Conservation (phyloP, 2,888 invertebrate genomes). For the Melinopterus prodromus region DNA sequence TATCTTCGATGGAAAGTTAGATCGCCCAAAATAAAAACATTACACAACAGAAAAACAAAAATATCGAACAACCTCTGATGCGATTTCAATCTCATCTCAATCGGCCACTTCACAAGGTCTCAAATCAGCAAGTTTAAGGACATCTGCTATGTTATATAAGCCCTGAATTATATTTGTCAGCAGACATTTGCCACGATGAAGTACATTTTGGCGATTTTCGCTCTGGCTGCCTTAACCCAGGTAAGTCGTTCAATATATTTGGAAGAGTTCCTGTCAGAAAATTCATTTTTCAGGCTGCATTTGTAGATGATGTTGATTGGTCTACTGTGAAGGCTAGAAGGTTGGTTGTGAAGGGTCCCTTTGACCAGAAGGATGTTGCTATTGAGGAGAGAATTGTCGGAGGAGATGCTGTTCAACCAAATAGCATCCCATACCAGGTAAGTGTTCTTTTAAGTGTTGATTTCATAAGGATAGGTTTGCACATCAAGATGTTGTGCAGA, state of each 20-base stretch:
- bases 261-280: background rate
- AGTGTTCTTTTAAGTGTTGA: background rate
- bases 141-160: background rate
- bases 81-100: background rate
- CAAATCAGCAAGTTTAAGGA: background rate
- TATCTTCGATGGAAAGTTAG: background rate
- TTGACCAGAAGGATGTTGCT: background rate
- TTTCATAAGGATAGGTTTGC: too few species aligned
- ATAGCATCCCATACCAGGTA: conserved; percentile 45
- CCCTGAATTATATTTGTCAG: background rate
- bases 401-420: conserved; percentile 43
- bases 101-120: background rate
- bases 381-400: conserved; percentile 39
- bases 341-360: background rate
- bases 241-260: conserved; percentile 8
- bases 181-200: conserved; percentile 13
- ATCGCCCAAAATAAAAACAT: background rate
- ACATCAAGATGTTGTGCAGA: background rate
- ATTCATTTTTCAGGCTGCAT: conserved; percentile 17
- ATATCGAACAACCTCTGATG: background rate
- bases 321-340: background rate
- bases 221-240: conserved; percentile 9
- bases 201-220: conserved; percentile 13
- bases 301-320: conserved; percentile 9
- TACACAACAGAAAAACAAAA: background rate